Conservation (phyloP, 2,797 vertebrate genomes). For the Botia kubotai region DNA sequence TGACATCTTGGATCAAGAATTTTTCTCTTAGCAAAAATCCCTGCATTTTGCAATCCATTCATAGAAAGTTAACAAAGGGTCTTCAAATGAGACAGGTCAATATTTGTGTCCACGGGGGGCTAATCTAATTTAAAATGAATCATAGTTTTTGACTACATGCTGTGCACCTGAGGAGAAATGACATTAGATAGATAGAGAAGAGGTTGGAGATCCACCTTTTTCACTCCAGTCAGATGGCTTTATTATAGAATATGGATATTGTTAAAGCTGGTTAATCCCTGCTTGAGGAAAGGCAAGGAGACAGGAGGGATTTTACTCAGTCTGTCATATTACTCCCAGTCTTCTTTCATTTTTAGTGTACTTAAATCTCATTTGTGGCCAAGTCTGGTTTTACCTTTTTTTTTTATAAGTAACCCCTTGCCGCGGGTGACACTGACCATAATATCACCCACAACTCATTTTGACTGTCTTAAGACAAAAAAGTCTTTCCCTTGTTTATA, state of each 20-base stretch:
- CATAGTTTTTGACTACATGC: slow-evolving; percentile 43
- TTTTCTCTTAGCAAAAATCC: slow-evolving; percentile 36
- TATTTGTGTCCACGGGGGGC: slow-evolving; percentile 49
- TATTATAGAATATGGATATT: slow-evolving; percentile 62
- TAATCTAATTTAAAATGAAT: slow-evolving; percentile 60
- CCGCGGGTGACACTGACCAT: slow-evolving; percentile 21
- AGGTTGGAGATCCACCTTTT: slow-evolving; percentile 46
- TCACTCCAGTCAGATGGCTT: slow-evolving; percentile 48
- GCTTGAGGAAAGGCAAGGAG: slow-evolving; percentile 52
- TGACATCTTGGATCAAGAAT: slow-evolving; percentile 29
- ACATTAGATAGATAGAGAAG: slow-evolving; percentile 49
- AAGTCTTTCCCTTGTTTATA: not conserved
- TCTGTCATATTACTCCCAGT: slow-evolving; percentile 56
- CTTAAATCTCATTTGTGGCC: slow-evolving; percentile 56
- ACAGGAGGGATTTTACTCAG: slow-evolving; percentile 50
- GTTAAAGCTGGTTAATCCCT: slow-evolving; percentile 56
- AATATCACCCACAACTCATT: slow-evolving; percentile 51
- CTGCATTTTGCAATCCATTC: slow-evolving; percentile 53
- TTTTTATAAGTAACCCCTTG: slow-evolving; percentile 29
- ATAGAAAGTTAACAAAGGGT: slow-evolving; percentile 36
- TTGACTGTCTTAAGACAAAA: slow-evolving; percentile 21
- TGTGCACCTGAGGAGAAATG: slow-evolving; percentile 45
- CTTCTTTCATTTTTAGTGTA: slow-evolving; percentile 56
- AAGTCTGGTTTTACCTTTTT: slow-evolving; percentile 36
- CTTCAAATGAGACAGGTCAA: slow-evolving; percentile 48